Evolutionary conservation across 2,888 invertebrate species (phyloP).

Genomic region (Eueremaeus valkanovi): DNA sequence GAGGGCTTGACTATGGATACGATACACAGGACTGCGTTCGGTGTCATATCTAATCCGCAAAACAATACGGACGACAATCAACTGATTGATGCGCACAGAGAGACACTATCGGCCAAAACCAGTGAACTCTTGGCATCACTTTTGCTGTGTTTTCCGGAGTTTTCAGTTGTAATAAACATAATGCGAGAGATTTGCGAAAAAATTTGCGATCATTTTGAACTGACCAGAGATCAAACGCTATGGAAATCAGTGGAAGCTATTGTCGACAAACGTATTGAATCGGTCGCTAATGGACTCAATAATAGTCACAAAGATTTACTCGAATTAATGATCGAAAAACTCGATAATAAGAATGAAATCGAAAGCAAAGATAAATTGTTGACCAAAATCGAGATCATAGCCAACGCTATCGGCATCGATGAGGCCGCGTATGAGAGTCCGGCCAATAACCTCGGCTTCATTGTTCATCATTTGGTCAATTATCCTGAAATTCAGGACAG

Average conservation of each 20-base stretch:
- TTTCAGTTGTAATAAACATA: neutral
- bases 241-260: neutral
- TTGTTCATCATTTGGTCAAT: neutral
- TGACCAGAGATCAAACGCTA: neutral
- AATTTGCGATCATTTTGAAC: neutral
- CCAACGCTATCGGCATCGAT: constrained; percentile 15
- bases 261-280: neutral
- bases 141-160: constrained; percentile 16
- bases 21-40: constrained; percentile 38
- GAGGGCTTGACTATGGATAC: constrained; percentile 40
- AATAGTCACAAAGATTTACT: constrained; percentile 5
- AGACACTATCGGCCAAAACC: neutral
- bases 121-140: constrained; percentile 4
- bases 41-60: constrained; percentile 38
- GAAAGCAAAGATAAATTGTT: neutral
- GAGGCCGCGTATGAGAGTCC: constrained; percentile 8
- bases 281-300: neutral
- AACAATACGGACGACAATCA: constrained; percentile 14
- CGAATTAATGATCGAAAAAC: neutral
- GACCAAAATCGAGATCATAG: constrained; percentile 14
- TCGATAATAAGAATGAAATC: neutral
- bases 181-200: constrained; percentile 1
- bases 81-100: constrained; percentile 2
- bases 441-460: constrained; percentile 15
- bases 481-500: neutral